phyloP scores from a whole-genome alignment of 2,888 invertebrate species.

The Trachelus iudaicus region DNA sequence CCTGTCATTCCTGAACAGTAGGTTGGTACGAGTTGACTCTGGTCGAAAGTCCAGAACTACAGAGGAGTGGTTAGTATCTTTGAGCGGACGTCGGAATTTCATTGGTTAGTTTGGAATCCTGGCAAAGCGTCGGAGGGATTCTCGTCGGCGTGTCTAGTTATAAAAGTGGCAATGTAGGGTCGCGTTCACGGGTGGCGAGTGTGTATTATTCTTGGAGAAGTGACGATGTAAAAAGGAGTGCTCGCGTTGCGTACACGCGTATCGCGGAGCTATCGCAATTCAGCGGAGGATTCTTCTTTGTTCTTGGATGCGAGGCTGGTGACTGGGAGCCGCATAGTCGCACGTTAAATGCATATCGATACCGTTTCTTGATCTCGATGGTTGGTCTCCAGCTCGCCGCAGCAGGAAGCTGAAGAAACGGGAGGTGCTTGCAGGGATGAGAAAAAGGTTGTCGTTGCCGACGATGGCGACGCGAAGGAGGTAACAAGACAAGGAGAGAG shows the following conservation, averaged over 20 bases:
- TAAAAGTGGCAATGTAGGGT: neutral
- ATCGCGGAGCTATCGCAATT: neutral
- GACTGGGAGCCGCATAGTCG: constrained; percentile 7
- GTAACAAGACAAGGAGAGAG: neutral
- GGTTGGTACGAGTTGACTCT: neutral
- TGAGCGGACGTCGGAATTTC: neutral
- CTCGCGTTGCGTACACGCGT: neutral
- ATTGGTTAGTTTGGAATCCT: neutral
- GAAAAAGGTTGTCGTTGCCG: constrained; percentile 4
- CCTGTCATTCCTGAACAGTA: neutral
- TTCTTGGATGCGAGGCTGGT: neutral
- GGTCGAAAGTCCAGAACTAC: neutral
- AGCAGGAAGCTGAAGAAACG: constrained; percentile 9
- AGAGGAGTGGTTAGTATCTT: neutral
- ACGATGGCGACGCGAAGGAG: neutral
- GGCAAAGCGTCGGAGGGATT: neutral
- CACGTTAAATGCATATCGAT: constrained; percentile 20
- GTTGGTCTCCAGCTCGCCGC: constrained; percentile 1
- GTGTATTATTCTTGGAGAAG: neutral
- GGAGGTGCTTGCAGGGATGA: constrained; percentile 5
- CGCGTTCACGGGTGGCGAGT: neutral
- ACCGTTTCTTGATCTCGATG: constrained; percentile 8
- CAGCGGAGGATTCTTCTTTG: constrained; percentile 2
- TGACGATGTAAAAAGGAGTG: neutral
- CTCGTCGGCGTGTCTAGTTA: neutral